Conservation (phyloP, 2,797 vertebrate species). For the Craterocephalus amniculus region DNA sequence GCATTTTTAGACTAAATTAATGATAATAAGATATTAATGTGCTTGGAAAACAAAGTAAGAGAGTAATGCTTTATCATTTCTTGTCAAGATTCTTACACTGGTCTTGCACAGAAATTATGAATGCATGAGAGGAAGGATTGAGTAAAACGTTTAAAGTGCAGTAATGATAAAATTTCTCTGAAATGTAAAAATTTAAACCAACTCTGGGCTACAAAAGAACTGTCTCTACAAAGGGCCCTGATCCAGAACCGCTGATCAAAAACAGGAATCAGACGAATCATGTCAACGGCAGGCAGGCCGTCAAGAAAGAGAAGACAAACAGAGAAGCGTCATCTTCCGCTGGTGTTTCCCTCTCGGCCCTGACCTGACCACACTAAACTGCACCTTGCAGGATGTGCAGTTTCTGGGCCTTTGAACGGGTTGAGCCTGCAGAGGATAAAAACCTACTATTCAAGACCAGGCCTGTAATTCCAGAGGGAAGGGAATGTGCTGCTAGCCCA, state of each 20-base stretch:
- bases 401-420: constrained; percentile 71
- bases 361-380: constrained; percentile 60
- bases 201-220: too few species aligned
- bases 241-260: background rate
- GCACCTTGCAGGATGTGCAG: constrained; percentile 68
- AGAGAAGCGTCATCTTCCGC: constrained; percentile 43
- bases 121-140: too few species aligned
- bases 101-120: too few species aligned
- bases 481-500: constrained; percentile 49
- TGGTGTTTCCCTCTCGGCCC: constrained; percentile 53
- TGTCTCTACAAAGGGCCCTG: background rate
- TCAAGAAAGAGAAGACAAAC: constrained; percentile 40
- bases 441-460: constrained; percentile 72
- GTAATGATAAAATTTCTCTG: too few species aligned
- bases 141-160: too few species aligned
- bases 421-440: constrained; percentile 62
- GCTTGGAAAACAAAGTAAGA: too few species aligned
- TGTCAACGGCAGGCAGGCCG: background rate
- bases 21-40: too few species aligned
- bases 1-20: too few species aligned
- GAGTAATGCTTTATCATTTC: too few species aligned
- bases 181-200: too few species aligned
- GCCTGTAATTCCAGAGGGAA: constrained; percentile 68
- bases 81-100: too few species aligned
- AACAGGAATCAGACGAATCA: background rate